Evolutionary conservation across 2,888 invertebrate species (phyloP), one percentile per base, ranked within the genome.

Genomic region (Hemithea aestivaria): DNA sequence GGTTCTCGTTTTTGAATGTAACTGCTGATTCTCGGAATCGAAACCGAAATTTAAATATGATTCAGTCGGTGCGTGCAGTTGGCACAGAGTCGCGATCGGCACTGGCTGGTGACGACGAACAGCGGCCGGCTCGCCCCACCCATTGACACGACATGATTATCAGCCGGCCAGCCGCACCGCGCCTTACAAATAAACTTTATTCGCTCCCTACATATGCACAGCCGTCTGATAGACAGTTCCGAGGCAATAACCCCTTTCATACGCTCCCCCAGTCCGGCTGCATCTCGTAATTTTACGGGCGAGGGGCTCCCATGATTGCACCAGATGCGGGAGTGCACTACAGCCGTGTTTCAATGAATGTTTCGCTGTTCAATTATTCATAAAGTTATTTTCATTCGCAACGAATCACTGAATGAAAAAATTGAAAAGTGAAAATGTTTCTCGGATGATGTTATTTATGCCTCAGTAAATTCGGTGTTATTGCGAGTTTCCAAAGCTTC

Each of bases 181-280:
- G 54, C 62, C 75, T 68, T 71, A 82, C 82, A 85, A 84, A 84
- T 85, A 82, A 85, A 85, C 75, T 79, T 83, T 83, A 84, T 85
- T 84, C 80, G 73, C 77, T 82, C 78, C 80, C 76, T 79, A 72
- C 75, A 75, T 73, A 77, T 77, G 77, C 72, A 74, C 57, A 53
- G 61, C 60, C 16, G 66, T 56, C 73, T 72, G 76, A 76, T 73
- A 72, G 73, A 70, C 69, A 75, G 72, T 69, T 64, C 66, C 66
- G 70, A 74, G 83, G 82, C 84, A 85, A 82, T 85, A 87, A 85
- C 85, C 87, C 83, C 80, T 75, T 73, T 73, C 69, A 72, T 64
- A 67, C 66, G 72, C 73, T 78, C 81, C 84, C 84, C 77, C 68
- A 68, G 73, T 69, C 68, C 72, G 70, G 66, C 51, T 68, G 64